Percentiles rank a stretch among this genome's conserved stretches.
Conservation (phyloP, 2,888 invertebrate genomes). For the Lepas anatifera region DNA sequence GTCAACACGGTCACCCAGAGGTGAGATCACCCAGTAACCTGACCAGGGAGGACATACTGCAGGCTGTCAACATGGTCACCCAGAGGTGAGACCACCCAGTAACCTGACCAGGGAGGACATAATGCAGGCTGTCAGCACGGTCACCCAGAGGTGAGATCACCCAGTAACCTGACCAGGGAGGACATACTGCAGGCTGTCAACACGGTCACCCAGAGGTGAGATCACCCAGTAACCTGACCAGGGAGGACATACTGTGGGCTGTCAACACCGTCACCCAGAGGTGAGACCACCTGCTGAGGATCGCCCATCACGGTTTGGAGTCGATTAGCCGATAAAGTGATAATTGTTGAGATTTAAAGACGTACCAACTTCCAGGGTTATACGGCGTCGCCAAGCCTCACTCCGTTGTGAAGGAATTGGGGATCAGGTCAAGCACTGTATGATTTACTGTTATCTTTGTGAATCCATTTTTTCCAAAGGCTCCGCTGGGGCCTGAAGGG, state of each 20-base stretch:
- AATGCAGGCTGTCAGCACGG: background rate
- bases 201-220: background rate
- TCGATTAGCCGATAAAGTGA: no score
- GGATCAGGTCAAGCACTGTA: no score
- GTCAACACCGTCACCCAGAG: background rate
- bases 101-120: slow-evolving; percentile 49
- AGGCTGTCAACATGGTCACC: slow-evolving; percentile 45
- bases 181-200: slow-evolving; percentile 40
- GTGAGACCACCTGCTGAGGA: slow-evolving; percentile 18
- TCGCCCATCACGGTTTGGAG: no score
- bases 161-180: slow-evolving; percentile 41
- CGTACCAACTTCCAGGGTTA: no score
- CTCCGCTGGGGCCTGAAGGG: no score
- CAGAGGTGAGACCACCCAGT: slow-evolving; percentile 37
- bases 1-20: slow-evolving; percentile 45
- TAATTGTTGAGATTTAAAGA: no score
- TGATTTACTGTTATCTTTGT: no score
- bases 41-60: slow-evolving; percentile 48
- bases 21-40: slow-evolving; percentile 39
- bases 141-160: slow-evolving; percentile 9
- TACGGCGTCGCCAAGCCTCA: no score
- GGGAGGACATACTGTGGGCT: no score
- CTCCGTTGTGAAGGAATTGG: no score
- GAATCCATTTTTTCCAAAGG: no score
- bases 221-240: no score